Percentiles rank a stretch among this genome's conserved stretches.
Conservation (phyloP, 1,140 invertebrate species). For the Platyscapa corneri region DNA sequence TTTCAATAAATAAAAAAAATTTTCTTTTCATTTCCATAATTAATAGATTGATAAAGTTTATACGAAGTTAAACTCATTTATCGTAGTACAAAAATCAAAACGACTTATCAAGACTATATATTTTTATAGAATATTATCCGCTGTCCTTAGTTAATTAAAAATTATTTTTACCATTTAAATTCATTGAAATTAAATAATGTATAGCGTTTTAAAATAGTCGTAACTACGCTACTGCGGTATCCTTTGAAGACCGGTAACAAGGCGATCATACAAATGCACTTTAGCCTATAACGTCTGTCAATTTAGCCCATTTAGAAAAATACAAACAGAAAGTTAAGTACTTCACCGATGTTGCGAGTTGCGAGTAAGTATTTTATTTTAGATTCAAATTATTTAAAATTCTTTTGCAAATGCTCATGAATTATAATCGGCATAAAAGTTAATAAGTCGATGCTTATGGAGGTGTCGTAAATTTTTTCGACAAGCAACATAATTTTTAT, state of each 20-base stretch:
- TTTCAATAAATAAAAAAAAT: no score
- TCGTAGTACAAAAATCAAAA: no score
- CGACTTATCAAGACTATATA: no score
- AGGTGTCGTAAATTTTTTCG: background rate
- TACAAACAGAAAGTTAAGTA: background rate
- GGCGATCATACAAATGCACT: constrained; percentile 3
- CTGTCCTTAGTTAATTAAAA: background rate
- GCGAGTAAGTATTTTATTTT: background rate
- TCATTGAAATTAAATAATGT: background rate
- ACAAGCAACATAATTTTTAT: background rate
- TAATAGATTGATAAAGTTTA: no score
- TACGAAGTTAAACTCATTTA: no score
- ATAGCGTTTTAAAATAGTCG: background rate
- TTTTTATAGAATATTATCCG: no score
- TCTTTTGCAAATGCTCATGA: background rate
- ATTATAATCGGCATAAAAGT: background rate
- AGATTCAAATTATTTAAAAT: constrained; percentile 4
- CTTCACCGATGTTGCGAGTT: background rate
- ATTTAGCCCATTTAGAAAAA: constrained; percentile 5
- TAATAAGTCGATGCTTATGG: background rate
- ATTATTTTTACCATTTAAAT: background rate
- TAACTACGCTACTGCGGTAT: background rate
- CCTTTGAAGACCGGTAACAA: constrained; percentile 16
- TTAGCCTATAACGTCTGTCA: background rate
- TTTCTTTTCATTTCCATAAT: no score